Evolutionary conservation across 2,888 invertebrate genomes (phyloP).

Genomic region (Lepidochitona cinerea): DNA sequence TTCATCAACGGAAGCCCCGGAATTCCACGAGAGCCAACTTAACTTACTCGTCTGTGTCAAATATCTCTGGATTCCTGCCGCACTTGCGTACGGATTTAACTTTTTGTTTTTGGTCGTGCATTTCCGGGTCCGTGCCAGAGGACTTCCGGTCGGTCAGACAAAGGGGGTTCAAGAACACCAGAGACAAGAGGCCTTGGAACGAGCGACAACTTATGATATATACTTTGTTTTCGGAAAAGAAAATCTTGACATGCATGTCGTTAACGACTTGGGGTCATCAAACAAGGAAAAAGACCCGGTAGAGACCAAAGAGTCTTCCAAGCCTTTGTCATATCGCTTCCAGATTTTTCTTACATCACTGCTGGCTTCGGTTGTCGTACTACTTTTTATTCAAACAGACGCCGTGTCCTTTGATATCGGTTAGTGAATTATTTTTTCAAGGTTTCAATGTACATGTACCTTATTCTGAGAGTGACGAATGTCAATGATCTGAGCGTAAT

Average conservation of each 20-base stretch:
- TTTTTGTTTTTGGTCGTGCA: constrained; percentile 29
- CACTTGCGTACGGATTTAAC: constrained; percentile 32
- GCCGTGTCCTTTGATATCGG: constrained; percentile 31
- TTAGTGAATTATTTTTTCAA: too few relatives aligned
- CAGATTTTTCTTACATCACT: constrained; percentile 17
- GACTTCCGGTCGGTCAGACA: not conserved
- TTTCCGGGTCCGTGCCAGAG: constrained; percentile 10
- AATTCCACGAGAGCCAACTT: constrained; percentile 24
- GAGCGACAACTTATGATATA: not conserved
- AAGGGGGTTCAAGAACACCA: not conserved
- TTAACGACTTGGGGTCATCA: not conserved
- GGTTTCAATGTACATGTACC: too few relatives aligned
- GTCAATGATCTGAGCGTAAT: too few relatives aligned
- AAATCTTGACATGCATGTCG: not conserved
- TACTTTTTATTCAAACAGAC: constrained; percentile 28
- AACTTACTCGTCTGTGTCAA: constrained; percentile 25
- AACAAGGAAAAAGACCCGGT: not conserved
- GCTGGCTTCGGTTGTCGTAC: constrained; percentile 18
- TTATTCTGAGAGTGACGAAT: too few relatives aligned
- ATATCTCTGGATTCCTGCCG: constrained; percentile 32
- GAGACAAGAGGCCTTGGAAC: not conserved
- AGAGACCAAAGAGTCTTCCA: not conserved
- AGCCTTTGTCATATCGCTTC: constrained; percentile 10
- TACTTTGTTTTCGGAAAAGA: not conserved
- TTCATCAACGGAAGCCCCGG: constrained; percentile 24